These are phyloP conservation scores for Perodicticus potto DNA, from an alignment of 2,797 vertebrate species.

Conservation along the genomic window DNA sequence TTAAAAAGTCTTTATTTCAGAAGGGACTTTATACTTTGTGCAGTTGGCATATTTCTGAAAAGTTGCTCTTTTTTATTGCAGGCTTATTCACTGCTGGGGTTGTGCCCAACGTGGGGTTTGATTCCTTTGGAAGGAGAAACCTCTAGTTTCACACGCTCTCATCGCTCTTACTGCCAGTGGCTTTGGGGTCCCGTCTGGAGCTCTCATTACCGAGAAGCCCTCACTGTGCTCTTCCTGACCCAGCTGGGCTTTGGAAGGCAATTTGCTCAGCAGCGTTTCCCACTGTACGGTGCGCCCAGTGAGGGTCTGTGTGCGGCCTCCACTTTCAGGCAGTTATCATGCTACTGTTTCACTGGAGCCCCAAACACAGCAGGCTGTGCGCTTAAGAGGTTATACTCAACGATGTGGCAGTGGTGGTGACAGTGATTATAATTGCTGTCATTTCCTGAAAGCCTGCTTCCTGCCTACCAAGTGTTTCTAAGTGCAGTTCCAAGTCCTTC, in stretches of 20 bases:
- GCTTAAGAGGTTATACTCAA: background rate
- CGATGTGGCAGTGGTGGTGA: background rate
- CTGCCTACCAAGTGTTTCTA: background rate
- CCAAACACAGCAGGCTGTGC: background rate
- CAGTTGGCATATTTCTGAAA: conserved; percentile 20
- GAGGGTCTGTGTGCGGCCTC: background rate
- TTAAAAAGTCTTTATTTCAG: conserved; percentile 52
- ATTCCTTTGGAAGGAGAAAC: conserved; percentile 10
- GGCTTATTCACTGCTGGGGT: background rate
- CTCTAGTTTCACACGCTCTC: background rate
- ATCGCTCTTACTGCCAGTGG: background rate
- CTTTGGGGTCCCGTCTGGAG: background rate
- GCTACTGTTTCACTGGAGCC: background rate
- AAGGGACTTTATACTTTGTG: background rate
- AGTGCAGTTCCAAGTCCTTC: background rate
- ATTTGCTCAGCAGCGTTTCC: background rate
- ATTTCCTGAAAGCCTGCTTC: conserved; percentile 16
- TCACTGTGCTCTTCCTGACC: background rate
- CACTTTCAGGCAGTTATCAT: background rate
- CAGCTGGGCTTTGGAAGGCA: background rate
- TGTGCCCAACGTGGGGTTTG: background rate
- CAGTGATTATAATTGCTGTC: background rate
- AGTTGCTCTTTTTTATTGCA: conserved; percentile 25
- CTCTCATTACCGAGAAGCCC: background rate
- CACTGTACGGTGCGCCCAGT: no score